Base-by-base conservation (phyloP, 2,797 vertebrate genomes). In the Phataginus tetradactyla region DNA sequence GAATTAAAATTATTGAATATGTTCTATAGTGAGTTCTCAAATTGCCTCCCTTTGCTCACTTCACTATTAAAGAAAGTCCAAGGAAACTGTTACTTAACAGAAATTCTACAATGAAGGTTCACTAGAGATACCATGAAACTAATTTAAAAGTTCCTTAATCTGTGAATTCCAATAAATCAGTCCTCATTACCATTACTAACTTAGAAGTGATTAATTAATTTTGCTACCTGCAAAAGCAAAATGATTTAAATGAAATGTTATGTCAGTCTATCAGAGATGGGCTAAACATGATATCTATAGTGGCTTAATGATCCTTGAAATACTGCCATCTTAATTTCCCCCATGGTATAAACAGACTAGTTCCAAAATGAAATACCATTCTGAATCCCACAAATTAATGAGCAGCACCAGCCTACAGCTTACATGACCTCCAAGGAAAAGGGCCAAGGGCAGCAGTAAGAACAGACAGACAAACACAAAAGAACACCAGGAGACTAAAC, bases 61-160 rank as follows among this genome's bases (percentile, higher is more conserved):
- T 86, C 37, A 64, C 45, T 42, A 75, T 42, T 94, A 85, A 86
- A 77, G 53, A 23, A 81, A 79, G 34, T 74, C 51, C 45, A 69
- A 84, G 53, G 29, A 94, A 27, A 66, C 0, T 34, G 8, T 42
- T 53, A 69, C 42, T 39, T 75, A 39, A 72, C n/a, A 89, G 59
- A 91, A 88, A 86, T 74, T 85, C 53, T 81, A 95, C n/a, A 81
- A 77, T 18, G 12, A 68, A 57, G 45, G 37, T 80, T 95, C 88
- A 53, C 0, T 29, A 37, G 55, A 37, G 94, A 96, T 45, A 45
- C 94, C 64, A 85, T 17, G 29, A 93, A 79, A 72, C 83, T 86
- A 68, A 93, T 72, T 75, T 37, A 79, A 57, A 85, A 96, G 89
- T 81, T 66, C 23, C 53, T 92, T n/a, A 77, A 25, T 68, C 39